Conservation (phyloP, 2,797 vertebrate genomes). For the Schizopygopsis pylzovi region DNA sequence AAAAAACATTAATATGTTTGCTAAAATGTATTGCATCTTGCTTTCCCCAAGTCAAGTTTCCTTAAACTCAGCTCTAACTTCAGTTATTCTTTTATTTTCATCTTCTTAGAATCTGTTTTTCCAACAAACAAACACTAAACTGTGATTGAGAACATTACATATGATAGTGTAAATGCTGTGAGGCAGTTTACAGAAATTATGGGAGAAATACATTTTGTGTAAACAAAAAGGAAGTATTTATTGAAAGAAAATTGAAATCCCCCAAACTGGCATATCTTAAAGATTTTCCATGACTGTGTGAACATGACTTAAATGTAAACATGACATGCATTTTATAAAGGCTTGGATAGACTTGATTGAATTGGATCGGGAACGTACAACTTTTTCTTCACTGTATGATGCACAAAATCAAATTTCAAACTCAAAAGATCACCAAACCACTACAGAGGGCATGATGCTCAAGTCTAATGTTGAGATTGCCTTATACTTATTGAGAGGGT, state of each 20-base stretch:
- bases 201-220: not conserved
- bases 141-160: not conserved
- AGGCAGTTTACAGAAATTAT: not conserved
- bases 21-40: not conserved
- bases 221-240: not conserved
- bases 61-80: not conserved
- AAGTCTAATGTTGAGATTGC: slow-evolving; percentile 28
- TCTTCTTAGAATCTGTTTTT: not conserved
- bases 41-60: not conserved
- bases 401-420: slow-evolving; percentile 24
- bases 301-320: not conserved
- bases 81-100: not conserved
- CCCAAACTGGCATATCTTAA: not conserved
- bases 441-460: slow-evolving; percentile 1
- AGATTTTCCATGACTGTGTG: not conserved
- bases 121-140: not conserved
- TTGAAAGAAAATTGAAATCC: not conserved
- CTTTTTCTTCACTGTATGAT: not conserved
- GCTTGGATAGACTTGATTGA: not conserved
- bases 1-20: not conserved
- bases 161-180: not conserved
- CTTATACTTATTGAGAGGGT: slow-evolving; percentile 10
- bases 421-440: not conserved
- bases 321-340: not conserved
- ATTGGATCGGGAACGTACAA: not conserved